These are phyloP conservation scores for Nomada lathburiana DNA, from an alignment of 2,888 invertebrate species.

Conservation along the genomic window DNA sequence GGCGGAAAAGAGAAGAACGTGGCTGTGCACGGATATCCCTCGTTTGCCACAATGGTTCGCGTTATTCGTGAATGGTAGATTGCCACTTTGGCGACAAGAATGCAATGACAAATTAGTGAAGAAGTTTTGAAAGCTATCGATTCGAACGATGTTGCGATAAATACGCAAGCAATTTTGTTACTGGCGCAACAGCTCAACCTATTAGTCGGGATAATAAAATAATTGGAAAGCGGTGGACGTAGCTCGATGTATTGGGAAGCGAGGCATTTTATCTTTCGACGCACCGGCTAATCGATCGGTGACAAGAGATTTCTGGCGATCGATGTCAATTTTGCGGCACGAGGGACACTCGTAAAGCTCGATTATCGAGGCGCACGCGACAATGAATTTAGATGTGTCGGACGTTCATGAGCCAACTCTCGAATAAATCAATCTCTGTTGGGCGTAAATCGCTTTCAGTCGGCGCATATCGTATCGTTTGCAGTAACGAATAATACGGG, in stretches of 20 bases:
- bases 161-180: constrained; percentile 26
- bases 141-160: constrained; percentile 8
- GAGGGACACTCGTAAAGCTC: constrained; percentile 32
- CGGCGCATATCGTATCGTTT: constrained; percentile 1
- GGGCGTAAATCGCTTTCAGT: constrained; percentile 12
- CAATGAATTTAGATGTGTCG: constrained; percentile 36
- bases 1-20: neutral
- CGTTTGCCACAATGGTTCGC: neutral
- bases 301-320: constrained; percentile 43
- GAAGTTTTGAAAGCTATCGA: neutral
- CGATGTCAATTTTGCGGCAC: constrained; percentile 29
- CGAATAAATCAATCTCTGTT: constrained; percentile 53
- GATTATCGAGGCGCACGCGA: constrained; percentile 39
- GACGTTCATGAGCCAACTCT: constrained; percentile 2
- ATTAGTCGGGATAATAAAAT: constrained; percentile 23
- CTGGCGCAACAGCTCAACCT: neutral
- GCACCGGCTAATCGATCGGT: constrained; percentile 19
- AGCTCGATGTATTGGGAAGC: neutral
- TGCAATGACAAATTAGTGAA: constrained; percentile 1
- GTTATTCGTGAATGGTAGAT: neutral
- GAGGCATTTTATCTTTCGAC: constrained; percentile 30
- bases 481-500: constrained; percentile 5
- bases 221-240: constrained; percentile 15
- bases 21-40: neutral
- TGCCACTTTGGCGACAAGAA: neutral